phyloP scores from a whole-genome alignment of 92 coral and sea anemone species.

The Blastomussa wellsi region DNA sequence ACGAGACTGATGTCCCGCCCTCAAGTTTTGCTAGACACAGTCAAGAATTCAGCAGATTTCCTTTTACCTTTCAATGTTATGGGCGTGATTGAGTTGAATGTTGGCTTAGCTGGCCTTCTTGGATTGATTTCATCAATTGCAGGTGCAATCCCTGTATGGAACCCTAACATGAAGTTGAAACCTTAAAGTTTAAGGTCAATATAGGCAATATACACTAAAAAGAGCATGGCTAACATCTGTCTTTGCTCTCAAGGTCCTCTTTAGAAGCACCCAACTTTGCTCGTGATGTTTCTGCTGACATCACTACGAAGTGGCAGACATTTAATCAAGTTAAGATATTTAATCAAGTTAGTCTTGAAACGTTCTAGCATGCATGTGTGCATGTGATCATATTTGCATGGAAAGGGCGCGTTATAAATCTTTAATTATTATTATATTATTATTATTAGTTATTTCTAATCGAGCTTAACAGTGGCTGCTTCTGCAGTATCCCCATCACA shows the following conservation, averaged over 20 bases:
- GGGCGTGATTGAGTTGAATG: slow-evolving; percentile 83
- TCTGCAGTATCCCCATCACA: no score
- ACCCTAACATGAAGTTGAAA: slow-evolving; percentile 79
- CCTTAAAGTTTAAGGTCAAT: slow-evolving; percentile 44
- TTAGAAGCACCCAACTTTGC: no score
- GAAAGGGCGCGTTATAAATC: no score
- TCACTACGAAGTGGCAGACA: no score
- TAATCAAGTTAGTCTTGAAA: no score
- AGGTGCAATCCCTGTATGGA: slow-evolving; percentile 87
- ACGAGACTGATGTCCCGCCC: slow-evolving; percentile 79
- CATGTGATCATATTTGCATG: no score
- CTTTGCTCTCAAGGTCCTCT: background rate
- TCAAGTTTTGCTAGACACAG: slow-evolving; percentile 86
- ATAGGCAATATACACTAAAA: background rate
- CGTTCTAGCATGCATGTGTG: no score
- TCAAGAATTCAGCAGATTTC: slow-evolving; percentile 94
- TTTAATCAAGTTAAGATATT: no score
- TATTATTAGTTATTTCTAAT: no score
- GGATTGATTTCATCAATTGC: slow-evolving; percentile 91
- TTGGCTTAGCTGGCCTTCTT: slow-evolving; percentile 85
- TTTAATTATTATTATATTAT: no score
- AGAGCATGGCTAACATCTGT: background rate
- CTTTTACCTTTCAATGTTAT: slow-evolving; percentile 91
- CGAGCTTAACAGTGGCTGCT: no score
- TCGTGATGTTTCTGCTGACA: no score